These are phyloP conservation scores for Falcunculus frontatus DNA, from an alignment of 2,113 vertebrate genomes.

Conservation along the genomic window DNA sequence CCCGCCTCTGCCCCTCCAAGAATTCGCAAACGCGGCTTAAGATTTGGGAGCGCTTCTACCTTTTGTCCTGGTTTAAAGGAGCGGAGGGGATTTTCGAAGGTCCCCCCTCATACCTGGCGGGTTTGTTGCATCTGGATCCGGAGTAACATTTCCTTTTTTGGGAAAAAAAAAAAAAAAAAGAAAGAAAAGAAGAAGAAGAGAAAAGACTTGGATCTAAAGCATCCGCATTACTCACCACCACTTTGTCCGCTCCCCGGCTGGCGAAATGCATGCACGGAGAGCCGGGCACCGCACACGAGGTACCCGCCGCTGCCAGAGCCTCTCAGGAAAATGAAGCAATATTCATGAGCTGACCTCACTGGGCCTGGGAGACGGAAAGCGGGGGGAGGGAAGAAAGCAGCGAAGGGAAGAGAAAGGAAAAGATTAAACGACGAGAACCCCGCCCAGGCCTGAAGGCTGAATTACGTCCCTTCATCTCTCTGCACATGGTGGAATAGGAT, in stretches of 20 bases:
- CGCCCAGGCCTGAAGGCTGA: slow-evolving; percentile 50
- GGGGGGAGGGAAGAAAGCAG: background rate
- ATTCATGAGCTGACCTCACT: slow-evolving; percentile 72
- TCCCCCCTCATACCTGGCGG: background rate
- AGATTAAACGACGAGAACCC: slow-evolving; percentile 40
- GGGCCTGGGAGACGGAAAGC: slow-evolving; percentile 4
- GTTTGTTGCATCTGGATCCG: background rate
- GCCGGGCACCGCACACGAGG: background rate
- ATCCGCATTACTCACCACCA: slow-evolving; percentile 15
- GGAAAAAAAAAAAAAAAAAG: rapidly evolving
- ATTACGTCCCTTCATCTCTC: background rate
- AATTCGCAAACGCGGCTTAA: background rate
- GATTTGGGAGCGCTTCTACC: background rate
- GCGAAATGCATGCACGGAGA: background rate
- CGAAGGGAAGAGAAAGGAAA: background rate
- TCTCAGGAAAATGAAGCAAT: slow-evolving; percentile 58
- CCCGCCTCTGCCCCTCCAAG: background rate
- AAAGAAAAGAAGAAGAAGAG: too few relatives aligned
- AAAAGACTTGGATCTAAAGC: background rate
- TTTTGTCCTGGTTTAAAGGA: background rate
- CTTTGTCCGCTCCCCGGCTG: background rate
- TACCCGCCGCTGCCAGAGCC: slow-evolving; percentile 51
- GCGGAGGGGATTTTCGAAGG: background rate
- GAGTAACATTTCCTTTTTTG: background rate
- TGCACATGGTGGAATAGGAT: background rate